These are phyloP conservation scores for Porites rus DNA, from an alignment of 92 coral and sea anemone genomes.

Conservation along the genomic window DNA sequence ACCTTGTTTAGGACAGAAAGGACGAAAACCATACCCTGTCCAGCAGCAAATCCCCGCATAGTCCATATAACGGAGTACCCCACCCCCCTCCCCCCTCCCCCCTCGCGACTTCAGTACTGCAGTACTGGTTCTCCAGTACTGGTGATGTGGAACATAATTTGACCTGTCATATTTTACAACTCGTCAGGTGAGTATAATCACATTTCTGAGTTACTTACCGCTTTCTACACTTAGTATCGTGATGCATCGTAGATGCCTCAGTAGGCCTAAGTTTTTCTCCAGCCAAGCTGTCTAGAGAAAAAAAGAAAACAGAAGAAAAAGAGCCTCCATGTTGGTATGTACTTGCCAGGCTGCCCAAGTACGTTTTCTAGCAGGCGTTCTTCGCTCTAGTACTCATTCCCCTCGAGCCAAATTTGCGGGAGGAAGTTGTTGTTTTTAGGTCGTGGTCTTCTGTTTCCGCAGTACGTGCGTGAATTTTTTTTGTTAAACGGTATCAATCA, in stretches of 20 bases:
- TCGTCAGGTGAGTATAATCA: too few species aligned
- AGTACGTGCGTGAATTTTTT: not conserved
- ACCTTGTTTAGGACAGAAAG: too few species aligned
- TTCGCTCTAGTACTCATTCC: slow-evolving; percentile 3
- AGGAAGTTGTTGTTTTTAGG: not conserved
- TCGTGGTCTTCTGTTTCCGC: not conserved
- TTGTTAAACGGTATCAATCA: not conserved
- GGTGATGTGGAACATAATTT: too few species aligned
- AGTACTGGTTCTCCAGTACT: too few species aligned
- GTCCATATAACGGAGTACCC: too few species aligned
- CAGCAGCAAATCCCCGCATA: too few species aligned
- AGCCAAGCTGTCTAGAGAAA: not conserved
- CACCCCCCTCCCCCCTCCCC: too few species aligned
- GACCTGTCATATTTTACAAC: too few species aligned
- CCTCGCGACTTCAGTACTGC: too few species aligned
- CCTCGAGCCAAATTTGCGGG: not conserved
- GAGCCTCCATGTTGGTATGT: not conserved
- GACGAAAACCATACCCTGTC: too few species aligned
- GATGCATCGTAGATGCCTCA: not conserved
- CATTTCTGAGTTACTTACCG: too few species aligned
- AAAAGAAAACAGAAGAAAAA: not conserved
- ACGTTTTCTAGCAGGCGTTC: slow-evolving; percentile 26
- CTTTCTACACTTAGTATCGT: not conserved
- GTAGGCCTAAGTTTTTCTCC: not conserved
- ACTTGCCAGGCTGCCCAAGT: not conserved